phyloP scores from a whole-genome alignment of 2,113 vertebrate genomes.

The Onychostruthus taczanowskii region DNA sequence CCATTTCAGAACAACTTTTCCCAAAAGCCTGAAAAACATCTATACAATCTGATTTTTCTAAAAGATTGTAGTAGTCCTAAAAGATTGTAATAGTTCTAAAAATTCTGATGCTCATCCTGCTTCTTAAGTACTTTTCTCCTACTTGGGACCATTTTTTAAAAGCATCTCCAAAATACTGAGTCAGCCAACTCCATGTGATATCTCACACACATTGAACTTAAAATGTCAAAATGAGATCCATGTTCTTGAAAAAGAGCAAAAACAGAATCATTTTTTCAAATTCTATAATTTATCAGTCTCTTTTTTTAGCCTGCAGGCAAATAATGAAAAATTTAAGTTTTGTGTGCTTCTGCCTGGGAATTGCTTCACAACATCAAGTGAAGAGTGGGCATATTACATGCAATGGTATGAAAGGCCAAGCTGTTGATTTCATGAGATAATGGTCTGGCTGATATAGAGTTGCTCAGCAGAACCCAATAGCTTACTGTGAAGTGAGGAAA shows the following conservation, averaged over 20 bases:
- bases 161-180: background rate
- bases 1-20: background rate
- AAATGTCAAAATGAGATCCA: background rate
- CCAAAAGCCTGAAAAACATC: background rate
- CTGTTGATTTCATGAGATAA: background rate
- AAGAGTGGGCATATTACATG: background rate
- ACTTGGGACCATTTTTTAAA: background rate
- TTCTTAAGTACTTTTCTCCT: background rate
- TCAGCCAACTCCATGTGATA: background rate
- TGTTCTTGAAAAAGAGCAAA: background rate
- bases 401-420: background rate
- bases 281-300: background rate
- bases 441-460: background rate
- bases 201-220: background rate
- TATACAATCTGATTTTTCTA: background rate
- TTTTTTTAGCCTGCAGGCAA: background rate
- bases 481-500: background rate
- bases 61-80: background rate
- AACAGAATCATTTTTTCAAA: background rate
- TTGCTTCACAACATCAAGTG: background rate
- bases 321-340: background rate
- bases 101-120: background rate
- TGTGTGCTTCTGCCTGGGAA: background rate
- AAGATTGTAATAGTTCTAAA: background rate
- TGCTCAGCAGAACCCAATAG: background rate